A percentile compares a stretch with the other conserved stretches of the same genome.
phyloP scores from a whole-genome alignment of 2,797 vertebrate species.

The Rhynchotus rufescens region DNA sequence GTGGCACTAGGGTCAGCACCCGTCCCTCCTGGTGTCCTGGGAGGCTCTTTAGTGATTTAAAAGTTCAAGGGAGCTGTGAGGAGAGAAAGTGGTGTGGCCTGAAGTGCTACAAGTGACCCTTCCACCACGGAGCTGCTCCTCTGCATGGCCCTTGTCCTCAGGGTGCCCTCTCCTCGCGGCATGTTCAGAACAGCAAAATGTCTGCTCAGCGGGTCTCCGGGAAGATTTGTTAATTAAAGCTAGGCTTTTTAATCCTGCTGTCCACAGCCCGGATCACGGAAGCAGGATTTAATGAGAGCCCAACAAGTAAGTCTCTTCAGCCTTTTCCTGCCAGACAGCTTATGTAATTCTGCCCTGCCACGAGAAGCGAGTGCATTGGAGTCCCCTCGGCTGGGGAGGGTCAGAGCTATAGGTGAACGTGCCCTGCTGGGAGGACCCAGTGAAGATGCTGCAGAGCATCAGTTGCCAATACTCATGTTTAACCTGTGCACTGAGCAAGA shows the following conservation, averaged over 20 bases:
- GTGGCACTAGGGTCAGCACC: too few species aligned
- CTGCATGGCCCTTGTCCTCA: neutral
- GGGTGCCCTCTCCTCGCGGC: neutral
- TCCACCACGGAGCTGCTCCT: neutral
- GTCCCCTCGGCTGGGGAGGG: neutral
- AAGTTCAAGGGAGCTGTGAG: neutral
- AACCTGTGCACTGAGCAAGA: neutral
- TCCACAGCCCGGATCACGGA: neutral
- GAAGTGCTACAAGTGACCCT: neutral
- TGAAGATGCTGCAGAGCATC: neutral
- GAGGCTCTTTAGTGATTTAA: neutral
- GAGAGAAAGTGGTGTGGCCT: neutral
- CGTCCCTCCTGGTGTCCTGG: neutral
- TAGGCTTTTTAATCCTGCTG: conserved; percentile 53
- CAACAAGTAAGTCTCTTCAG: conserved; percentile 23
- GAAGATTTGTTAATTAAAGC: conserved; percentile 68
- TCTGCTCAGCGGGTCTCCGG: neutral
- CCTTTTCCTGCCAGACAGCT: conserved; percentile 56
- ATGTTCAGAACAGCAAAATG: neutral
- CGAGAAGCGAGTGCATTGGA: neutral
- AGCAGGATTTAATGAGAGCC: conserved; percentile 33
- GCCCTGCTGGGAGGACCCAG: neutral
- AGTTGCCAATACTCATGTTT: neutral
- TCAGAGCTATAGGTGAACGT: neutral
- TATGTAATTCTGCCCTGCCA: accelerated